phyloP scores from a whole-genome alignment of 2,888 invertebrate genomes.

The Stenurella melanura region DNA sequence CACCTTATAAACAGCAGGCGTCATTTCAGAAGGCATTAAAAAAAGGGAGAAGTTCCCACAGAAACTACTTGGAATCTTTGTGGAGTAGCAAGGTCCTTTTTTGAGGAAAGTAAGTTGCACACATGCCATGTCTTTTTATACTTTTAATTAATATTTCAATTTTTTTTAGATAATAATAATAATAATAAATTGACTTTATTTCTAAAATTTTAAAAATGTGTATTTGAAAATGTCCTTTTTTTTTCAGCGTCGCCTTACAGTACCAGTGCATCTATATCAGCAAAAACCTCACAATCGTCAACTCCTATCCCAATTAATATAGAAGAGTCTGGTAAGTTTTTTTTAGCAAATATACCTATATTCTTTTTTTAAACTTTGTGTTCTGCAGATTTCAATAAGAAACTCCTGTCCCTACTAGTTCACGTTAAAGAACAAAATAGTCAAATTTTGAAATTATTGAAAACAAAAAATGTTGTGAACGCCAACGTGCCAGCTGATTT shows the following conservation, averaged over 20 bases:
- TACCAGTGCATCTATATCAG: no score
- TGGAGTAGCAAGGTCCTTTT: constrained; percentile 8
- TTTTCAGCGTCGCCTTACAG: no score
- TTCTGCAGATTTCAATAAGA: constrained; percentile 3
- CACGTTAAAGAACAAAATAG: constrained; percentile 34
- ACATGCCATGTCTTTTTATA: not conserved
- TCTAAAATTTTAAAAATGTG: no score
- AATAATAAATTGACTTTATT: no score
- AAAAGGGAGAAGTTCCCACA: constrained; percentile 9
- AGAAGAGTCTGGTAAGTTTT: not conserved
- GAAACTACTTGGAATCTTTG: constrained; percentile 8
- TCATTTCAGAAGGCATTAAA: constrained; percentile 1
- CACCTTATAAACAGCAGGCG: constrained; percentile 10
- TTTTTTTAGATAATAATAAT: constrained; percentile 7
- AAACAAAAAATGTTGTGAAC: not conserved
- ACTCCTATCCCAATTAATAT: not conserved
- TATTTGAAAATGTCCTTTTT: no score
- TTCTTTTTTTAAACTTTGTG: not conserved
- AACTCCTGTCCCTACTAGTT: not conserved
- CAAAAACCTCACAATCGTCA: not conserved
- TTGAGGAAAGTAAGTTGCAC: constrained; percentile 11
- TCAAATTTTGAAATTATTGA: constrained; percentile 18
- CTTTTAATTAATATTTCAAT: not conserved
- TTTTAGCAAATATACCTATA: constrained; percentile 5
- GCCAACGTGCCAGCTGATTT: not conserved